phyloP scores from a whole-genome alignment of 2,797 vertebrate genomes.

The Sorex maritimensis region DNA sequence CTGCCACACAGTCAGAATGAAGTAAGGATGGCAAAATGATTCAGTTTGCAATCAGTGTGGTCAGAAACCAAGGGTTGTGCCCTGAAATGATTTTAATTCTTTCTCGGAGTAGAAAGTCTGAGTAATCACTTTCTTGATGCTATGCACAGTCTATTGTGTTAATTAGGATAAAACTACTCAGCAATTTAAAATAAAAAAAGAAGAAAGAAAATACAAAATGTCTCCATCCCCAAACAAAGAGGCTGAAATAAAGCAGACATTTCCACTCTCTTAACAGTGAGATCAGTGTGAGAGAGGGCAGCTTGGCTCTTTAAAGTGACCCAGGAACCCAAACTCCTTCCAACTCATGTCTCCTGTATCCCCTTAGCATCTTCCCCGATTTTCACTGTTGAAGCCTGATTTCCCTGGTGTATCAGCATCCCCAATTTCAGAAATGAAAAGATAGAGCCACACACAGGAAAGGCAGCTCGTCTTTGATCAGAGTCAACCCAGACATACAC shows the following conservation, averaged over 20 bases:
- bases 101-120: background rate
- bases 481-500: background rate
- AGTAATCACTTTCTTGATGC: background rate
- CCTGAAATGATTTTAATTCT: constrained; percentile 32
- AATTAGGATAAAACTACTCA: constrained; percentile 49
- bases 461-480: background rate
- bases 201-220: too few relatives aligned
- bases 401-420: background rate
- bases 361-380: background rate
- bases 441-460: background rate
- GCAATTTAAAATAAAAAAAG: background rate
- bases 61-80: background rate
- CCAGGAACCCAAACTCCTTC: background rate
- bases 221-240: background rate
- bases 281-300: background rate
- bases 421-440: background rate
- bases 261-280: background rate
- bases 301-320: background rate
- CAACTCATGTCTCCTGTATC: background rate
- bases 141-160: background rate
- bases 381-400: background rate
- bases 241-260: background rate
- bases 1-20: background rate
- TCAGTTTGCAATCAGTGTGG: background rate
- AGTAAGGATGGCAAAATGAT: background rate